phyloP scores from a whole-genome alignment of 2,113 vertebrate species.

The Lepus americanus region DNA sequence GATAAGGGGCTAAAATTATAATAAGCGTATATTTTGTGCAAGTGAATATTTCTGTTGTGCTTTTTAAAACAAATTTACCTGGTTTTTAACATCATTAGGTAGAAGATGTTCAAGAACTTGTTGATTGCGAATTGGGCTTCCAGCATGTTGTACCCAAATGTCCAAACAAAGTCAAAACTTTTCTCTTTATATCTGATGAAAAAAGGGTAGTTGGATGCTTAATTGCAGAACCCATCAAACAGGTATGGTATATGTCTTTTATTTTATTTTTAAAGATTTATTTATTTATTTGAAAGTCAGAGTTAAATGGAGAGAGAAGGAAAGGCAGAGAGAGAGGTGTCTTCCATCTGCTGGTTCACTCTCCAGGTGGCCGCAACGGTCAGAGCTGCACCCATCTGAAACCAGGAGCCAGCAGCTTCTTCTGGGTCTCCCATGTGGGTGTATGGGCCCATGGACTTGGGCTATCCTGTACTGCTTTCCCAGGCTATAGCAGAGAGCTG shows the following conservation, averaged over 20 bases:
- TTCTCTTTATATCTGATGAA: conserved; percentile 93
- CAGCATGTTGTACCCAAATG: conserved; percentile 90
- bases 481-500: no score
- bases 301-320: no score
- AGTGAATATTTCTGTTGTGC: conserved; percentile 26
- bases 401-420: no score
- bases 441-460: no score
- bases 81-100: conserved; percentile 87
- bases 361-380: no score
- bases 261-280: no score
- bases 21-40: conserved; percentile 6
- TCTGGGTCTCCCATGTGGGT: no score
- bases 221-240: conserved; percentile 93
- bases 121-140: conserved; percentile 95
- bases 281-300: no score
- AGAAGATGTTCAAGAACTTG: conserved; percentile 93
- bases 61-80: conserved; percentile 59
- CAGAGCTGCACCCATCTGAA: no score
- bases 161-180: conserved; percentile 91
- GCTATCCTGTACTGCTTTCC: no score
- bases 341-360: no score
- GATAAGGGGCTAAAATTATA: neutral
- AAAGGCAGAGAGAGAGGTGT: no score
- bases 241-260: conserved; percentile 86
- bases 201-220: conserved; percentile 95